Evolutionary conservation across 2,797 vertebrate species (phyloP).

Genomic region (Tauraco hartlaubi): DNA sequence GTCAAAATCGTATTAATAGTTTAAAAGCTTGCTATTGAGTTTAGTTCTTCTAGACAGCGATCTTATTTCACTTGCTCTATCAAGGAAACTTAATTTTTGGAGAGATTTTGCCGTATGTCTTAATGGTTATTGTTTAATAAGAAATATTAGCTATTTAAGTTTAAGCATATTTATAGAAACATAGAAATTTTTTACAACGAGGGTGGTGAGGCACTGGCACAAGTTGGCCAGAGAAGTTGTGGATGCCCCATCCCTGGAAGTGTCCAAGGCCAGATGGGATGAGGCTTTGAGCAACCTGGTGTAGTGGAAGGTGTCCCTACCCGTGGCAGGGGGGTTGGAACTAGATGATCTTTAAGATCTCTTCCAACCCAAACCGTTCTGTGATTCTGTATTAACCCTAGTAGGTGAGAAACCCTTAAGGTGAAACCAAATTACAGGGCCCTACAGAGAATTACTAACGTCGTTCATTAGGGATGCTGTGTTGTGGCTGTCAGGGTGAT

Average conservation of each 20-base stretch:
- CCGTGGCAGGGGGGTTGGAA: too few species aligned
- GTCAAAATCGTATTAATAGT: neutral
- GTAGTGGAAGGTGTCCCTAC: too few species aligned
- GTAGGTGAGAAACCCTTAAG: neutral
- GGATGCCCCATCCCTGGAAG: too few species aligned
- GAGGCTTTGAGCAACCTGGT: too few species aligned
- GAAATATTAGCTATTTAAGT: neutral
- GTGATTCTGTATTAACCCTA: neutral
- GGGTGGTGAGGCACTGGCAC: too few species aligned
- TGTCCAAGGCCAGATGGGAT: too few species aligned
- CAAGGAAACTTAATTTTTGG: neutral
- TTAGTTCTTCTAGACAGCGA: neutral
- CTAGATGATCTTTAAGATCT: too few species aligned
- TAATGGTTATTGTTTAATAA: neutral
- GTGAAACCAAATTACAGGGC: neutral
- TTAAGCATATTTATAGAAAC: neutral
- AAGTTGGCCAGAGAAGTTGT: too few species aligned
- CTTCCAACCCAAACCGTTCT: too few species aligned
- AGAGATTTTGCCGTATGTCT: neutral
- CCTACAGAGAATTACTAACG: neutral
- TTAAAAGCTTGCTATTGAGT: neutral
- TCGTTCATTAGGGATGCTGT: neutral
- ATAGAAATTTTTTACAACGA: too few species aligned
- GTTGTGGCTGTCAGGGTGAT: neutral
- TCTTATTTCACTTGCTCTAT: neutral